Base-by-base conservation (phyloP, 2,888 invertebrate genomes). In the Drosophila cognata region DNA sequence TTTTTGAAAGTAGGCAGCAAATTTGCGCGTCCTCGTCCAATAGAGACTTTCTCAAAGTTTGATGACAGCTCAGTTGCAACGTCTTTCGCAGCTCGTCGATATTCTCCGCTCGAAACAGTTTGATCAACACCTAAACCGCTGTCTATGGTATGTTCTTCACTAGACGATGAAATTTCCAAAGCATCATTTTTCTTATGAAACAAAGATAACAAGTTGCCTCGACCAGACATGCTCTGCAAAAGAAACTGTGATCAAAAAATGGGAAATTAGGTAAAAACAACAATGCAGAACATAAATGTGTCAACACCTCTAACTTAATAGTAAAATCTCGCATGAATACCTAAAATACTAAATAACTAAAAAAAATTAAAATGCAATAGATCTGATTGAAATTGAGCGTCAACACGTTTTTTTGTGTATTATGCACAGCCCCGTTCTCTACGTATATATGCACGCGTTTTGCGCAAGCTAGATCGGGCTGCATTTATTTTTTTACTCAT, bases 1-100 rank as follows among this genome's bases (percentile, higher is more conserved):
- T 8, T 46, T 69, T 62, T 69, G 7, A 79, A 71, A 2, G 66
- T 48, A 11, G 71, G 25, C 29, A 88, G 36, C 7, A 85, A 31
- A n/a, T 62, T 21, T 18, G 72, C 86, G 4, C 74, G 77, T 1
- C 90, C 90, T 21, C 90, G 82, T 21, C 90, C 90, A 50, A 55
- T 53, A 2, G 86, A 62, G 21, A 74, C 18, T 46, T 67, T 71
- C 41, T 73, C 51, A 28, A 82, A 21, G 18, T 63, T 16, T 43
- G 33, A 25, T 25, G 62, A 28, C 18, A 84, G 36, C 4, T 87
- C 76, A 48, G 21, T 62, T 21, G 36, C 52, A 41, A 60, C 59
- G 21, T 64, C 35, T 21, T 46, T 46, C 1, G 33, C 35, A n/a
- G 31, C 18, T 36, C n/a, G 61, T 8, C 52, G 31, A 67, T 48